Base-by-base conservation (phyloP, 2,113 vertebrate genomes). In the Apaloderma vittatum region DNA sequence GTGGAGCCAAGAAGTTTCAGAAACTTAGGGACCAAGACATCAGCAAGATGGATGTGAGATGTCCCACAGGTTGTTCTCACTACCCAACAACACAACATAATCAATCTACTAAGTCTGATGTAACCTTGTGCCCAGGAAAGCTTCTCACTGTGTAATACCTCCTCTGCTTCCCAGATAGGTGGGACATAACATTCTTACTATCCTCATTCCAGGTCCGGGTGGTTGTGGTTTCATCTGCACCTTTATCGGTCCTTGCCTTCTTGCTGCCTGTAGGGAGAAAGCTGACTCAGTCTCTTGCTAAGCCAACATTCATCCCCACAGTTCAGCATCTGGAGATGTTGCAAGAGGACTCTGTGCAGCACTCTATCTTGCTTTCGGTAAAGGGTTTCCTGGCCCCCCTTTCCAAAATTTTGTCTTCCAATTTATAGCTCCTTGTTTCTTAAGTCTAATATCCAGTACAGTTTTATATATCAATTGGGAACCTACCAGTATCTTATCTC, bases 1-100 rank as follows among this genome's bases (percentile, higher is more conserved):
- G 3, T 22, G 21, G 11, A 76, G 17, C 16, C 58, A 88, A 0
- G 0, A 1, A 11, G 9, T 51, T 92, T 62, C 68, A 77, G 72
- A 80, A 37, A 51, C n/a, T 32, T 88, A 51, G 17, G 17, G n/a
- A 66, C 34, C 4, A 24, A 88, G 34, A 52, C 2, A 34, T n/a
- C 40, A 58, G n/a, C 63, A 83, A 9, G 27, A 88, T 5, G 11
- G 22, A 23, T 58, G 30, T 57, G 18, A 76, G 46, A 55, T 58
- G 12, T 83, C 48, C 54, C 51, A 66, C 8, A 9, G 73, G 14
- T 19, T 87, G 32, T 61, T 94, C 15, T 74, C 55, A 58, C 30
- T 74, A 15, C 7, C 32, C 59, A 76, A 22, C 46, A 73, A 30
- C 5, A 54, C 7, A 12, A 32, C 1, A 21, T 63, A 49, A 36